Base-by-base conservation (phyloP, 1,140 invertebrate species). In the Musca domestica region DNA sequence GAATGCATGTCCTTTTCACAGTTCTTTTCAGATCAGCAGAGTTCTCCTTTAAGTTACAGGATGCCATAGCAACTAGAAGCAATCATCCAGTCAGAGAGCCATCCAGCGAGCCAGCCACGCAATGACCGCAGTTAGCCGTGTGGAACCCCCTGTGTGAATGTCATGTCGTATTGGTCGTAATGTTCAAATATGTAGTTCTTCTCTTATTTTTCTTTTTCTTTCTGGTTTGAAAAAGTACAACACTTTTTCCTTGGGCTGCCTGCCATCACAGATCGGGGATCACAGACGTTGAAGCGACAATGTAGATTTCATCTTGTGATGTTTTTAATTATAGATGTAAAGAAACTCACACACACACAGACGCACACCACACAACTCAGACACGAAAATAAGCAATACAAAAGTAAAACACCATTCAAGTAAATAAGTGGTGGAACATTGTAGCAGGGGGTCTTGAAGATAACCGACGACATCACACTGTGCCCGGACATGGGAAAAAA, bases 81-180 rank as follows among this genome's bases (percentile, higher is more conserved):
- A 52, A 23, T 10, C 34, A 41, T 3, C 7, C 51, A 23, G 51
- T 10, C 51, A 52, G 51, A 3, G 7, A 22, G 15, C 51, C 19
- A 52, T 6, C 22, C 19, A 20, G 9, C 22, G 19, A 52, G 9
- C 22, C 19, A 20, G 9, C 22, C 51, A 52, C 51, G 51, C 22
- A 52, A 52, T 23, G 22, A 52, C 51, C 51, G 51, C 51, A 52
- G 19, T 52, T 52, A 52, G 22, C 51, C 51, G 51, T 52, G 51
- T 22, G 19, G 22, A 52, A 52, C 17, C 51, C 51, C 51, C 19
- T 23, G 51, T 23, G 51, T 52, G 51, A 20, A 23, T 52, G 51
- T 52, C 34, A 41, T 52, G 17, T 14, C 22, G 17, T 51, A 17
- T 51, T 19, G 17, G 48, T 51, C 17, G 17, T 23, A 52, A 23